Evolutionary conservation across 2,113 vertebrate species (phyloP), one percentile per base, ranked within the genome.

Genomic region (Haemorhous mexicanus): DNA sequence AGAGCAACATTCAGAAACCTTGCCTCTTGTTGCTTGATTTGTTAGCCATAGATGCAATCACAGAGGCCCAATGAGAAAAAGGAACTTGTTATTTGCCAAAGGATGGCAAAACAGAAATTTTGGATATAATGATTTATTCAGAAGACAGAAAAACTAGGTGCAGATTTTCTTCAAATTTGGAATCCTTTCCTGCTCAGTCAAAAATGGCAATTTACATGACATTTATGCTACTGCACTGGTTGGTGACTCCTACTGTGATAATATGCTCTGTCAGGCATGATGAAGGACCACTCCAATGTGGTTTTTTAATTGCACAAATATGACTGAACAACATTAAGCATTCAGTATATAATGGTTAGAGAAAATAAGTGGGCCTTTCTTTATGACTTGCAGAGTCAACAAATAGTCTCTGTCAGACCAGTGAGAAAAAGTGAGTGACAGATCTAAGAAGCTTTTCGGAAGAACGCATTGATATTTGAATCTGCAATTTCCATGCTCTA

Each of bases 401-500:
- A 96, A 93, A 86, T 23, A 70, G 39, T 21, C 72, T 95, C 82
- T 95, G 87, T 91, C 75, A 77, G 63, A 59, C 33, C 72, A 74
- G 78, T 1, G 35, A 95, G 93, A 89, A 95, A 94, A 95, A 95
- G 47, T 80, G 91, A 95, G 82, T 91, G 96, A 74, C 91, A 95
- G 94, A 96, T 85, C 75, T 95, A 70, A 95, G 73, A 67, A 84
- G 66, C 30, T 78, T 93, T 93, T 87, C 7, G 32, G 82, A 91
- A 79, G 94, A 91, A 91, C 26, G 5, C 50, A 77, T 39, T 93
- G 90, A 91, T 94, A 95, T 90, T 95, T 95, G 93, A 97, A 93
- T 88, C 82, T 95, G 82, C 52, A 91, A 50, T 97, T 95, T 97
- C 78, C 92, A 59, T 47, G n/a, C 63, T 77, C 35, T 63, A 95